Percentiles rank a stretch among this genome's conserved stretches.
phyloP scores from a whole-genome alignment of 2,113 vertebrate species.

The Sapajus apella region DNA sequence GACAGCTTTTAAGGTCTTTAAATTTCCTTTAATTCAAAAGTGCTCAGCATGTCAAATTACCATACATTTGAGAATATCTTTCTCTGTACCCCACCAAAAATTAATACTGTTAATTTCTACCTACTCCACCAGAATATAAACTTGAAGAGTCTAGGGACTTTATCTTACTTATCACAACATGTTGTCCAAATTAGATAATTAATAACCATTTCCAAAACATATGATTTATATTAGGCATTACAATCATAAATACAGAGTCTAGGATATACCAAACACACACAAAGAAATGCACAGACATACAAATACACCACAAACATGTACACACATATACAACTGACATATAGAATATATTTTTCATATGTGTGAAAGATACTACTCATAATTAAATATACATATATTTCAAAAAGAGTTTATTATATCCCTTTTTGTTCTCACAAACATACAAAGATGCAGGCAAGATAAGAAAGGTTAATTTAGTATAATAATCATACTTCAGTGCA shows the following conservation, averaged over 20 bases:
- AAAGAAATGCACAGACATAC: neutral
- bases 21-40: neutral
- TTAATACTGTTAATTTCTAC: neutral
- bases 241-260: neutral
- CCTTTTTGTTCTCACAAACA: neutral
- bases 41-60: neutral
- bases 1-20: neutral
- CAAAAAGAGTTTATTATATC: neutral
- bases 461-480: neutral
- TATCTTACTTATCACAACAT: neutral
- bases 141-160: neutral
- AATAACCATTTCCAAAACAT: slow-evolving; percentile 5
- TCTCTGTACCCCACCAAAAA: neutral
- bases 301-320: neutral
- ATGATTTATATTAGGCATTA: neutral
- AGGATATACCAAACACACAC: neutral
- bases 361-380: neutral
- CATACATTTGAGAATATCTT: neutral
- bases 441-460: neutral
- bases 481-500: neutral
- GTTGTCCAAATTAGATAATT: neutral
- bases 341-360: neutral
- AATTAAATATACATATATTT: neutral
- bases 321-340: neutral
- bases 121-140: neutral